Evolutionary conservation across 2,888 invertebrate species (phyloP), one percentile per base, ranked within the genome.

Genomic region (Pheosia gnoma): DNA sequence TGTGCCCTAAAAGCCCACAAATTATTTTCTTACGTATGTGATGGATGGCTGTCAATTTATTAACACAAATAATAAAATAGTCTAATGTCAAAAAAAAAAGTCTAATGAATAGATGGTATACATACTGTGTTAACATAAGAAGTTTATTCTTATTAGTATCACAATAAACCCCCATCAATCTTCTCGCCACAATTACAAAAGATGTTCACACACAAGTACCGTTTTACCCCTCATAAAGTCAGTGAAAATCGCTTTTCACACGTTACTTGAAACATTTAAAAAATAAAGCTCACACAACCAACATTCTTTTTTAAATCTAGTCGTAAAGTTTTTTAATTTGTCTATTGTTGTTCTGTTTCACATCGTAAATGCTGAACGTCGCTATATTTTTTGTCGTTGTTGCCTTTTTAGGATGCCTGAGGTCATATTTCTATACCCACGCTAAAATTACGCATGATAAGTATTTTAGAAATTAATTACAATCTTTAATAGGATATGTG

Each of bases 381-480:
- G 64, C 61, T 59, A 69, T 58, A 62, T 59, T 59, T 71, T 63
- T 53, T 57, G 49, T 39, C 43, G 55, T 41, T 3, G 61, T 66
- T 56, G 56, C 78, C 76, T 71, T 81, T 56, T 76, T 72, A 67
- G 76, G 74, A 57, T 58, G 49, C 61, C 43, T 54, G 71, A 79
- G 76, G 78, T 77, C 77, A 45, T 59, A 59, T 67, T 58, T 59
- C 59, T 69, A 60, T 61, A 43, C 71, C 69, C 64, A 72, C 75
- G 59, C 64, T 38, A 57, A 58, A 62, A 69, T 67, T 62, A 65
- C 59, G 45, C 57, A 62, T 55, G 71, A 74, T 74, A 69, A 65
- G 65, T 71, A 58, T 63, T 66, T 70, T 65, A 58, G 57, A 65
- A 63, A 55, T 63, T 63, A 62, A 58, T 59, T 47, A 39, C 41